Evolutionary conservation across 2,888 invertebrate genomes (phyloP).

Genomic region (Rhimphoctona megacephalus): DNA sequence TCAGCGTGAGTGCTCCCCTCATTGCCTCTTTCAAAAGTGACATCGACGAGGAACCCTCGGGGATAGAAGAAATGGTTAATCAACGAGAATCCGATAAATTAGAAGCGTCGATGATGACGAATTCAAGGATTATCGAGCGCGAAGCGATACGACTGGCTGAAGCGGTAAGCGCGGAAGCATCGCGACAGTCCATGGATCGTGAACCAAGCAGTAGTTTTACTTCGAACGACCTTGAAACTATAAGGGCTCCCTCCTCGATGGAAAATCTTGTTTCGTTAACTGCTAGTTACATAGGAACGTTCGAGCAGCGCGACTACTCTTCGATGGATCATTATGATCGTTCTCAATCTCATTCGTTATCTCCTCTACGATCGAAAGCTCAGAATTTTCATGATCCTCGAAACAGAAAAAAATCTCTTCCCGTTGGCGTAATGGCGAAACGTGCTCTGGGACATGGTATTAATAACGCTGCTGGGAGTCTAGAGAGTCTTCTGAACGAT

Average conservation of each 20-base stretch:
- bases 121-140: conserved; percentile 90
- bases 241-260: conserved; percentile 92
- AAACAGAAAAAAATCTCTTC: conserved; percentile 89
- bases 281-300: conserved; percentile 83
- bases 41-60: conserved; percentile 79
- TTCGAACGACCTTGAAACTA: conserved; percentile 90
- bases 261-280: conserved; percentile 88
- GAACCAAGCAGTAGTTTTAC: conserved; percentile 80
- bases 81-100: conserved; percentile 73
- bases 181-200: conserved; percentile 72
- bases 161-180: conserved; percentile 86
- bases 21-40: conserved; percentile 90
- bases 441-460: conserved; percentile 88
- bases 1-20: conserved; percentile 91
- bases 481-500: conserved; percentile 88
- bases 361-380: conserved; percentile 71
- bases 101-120: conserved; percentile 88
- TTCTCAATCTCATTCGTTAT: conserved; percentile 77
- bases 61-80: conserved; percentile 60
- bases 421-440: conserved; percentile 90
- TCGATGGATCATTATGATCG: conserved; percentile 72
- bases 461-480: conserved; percentile 86
- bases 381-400: conserved; percentile 66
- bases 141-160: conserved; percentile 91
- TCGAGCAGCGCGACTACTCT: conserved; percentile 71